Evolutionary conservation across 2,113 vertebrate genomes (phyloP).

Genomic region (Lagopus leucura): DNA sequence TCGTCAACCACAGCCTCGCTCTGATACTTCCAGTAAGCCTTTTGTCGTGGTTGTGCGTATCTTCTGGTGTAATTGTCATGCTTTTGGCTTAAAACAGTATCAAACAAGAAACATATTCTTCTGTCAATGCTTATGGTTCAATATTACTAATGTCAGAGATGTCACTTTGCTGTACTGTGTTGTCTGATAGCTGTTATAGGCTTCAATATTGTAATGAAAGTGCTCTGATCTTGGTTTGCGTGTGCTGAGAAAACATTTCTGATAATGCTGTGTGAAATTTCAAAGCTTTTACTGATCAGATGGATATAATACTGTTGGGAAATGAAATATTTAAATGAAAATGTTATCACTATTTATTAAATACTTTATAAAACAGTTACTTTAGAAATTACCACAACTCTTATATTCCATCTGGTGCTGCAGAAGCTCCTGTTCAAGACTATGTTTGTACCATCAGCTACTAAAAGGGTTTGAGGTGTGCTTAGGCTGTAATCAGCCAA

Average conservation of each 20-base stretch:
- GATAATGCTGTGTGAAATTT: not conserved
- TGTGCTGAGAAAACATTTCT: not conserved
- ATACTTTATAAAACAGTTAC: not conserved
- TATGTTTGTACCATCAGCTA: not conserved
- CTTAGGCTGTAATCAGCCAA: not conserved
- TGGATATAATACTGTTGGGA: not conserved
- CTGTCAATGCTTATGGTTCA: not conserved
- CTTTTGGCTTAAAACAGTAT: not conserved
- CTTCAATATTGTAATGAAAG: not conserved
- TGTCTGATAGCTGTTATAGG: not conserved
- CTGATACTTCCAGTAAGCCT: not conserved
- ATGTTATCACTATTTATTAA: not conserved
- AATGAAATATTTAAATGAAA: not conserved
- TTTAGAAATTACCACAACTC: not conserved
- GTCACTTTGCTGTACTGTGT: not conserved
- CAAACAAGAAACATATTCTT: not conserved
- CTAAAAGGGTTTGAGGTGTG: not conserved
- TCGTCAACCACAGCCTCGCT: not conserved
- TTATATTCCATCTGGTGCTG: not conserved
- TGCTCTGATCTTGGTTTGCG: not conserved
- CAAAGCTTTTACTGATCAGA: not conserved
- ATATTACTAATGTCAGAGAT: not conserved
- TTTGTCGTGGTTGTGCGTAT: not conserved
- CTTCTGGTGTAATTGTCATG: not conserved
- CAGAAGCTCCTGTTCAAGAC: not conserved